Base-by-base conservation (phyloP, 2,797 vertebrate species). In the Scyliorhinus canicula region DNA sequence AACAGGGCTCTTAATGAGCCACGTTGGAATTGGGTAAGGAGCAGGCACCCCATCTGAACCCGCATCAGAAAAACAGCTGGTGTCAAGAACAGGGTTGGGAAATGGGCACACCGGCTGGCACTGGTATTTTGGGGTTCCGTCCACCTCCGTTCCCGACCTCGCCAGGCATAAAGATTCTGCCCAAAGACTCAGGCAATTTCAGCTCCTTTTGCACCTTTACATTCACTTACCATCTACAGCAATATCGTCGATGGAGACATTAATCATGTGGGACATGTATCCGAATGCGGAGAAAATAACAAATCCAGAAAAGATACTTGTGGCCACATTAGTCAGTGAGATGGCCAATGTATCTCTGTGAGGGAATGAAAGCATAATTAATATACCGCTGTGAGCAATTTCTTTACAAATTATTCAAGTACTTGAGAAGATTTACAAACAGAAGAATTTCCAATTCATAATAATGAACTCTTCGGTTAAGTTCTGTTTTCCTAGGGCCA, bases 211-310 rank as follows among this genome's bases (percentile, higher is more conserved):
- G 88, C 88, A 44, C 26, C 60, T 65, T 3, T 65, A 21, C n/a
- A 24, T 2, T 91, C 95, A 95, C 96, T 96, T 95, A 98, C 98
- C 98, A 71, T 98, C 98, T 44, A 98, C 97, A 47, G 98, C 97
- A 82, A 98, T 96, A 0, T 97, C 28, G 26, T 88, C 96, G 95
- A 98, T 95, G 9, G 97, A 97, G 86, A 98, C 95, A 14, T 96
- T 96, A 95, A 97, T 97, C 44, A 98, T 96, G 85, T 98, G 86
- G 52, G 97, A 97, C 97, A 98, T 98, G 96, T 98, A 98, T 21
- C 98, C 97, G 55, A 98, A 97, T 2, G 97, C 98, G 24, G 97
- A 98, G 96, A 98, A 98, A 93, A 98, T 98, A 79, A 98, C 97
- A 94, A 98, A 98, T 3, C 97, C 98, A 67, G 97, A 96, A 69